phyloP scores from a whole-genome alignment of 1,140 invertebrate species.

The Drosophila funebris region DNA sequence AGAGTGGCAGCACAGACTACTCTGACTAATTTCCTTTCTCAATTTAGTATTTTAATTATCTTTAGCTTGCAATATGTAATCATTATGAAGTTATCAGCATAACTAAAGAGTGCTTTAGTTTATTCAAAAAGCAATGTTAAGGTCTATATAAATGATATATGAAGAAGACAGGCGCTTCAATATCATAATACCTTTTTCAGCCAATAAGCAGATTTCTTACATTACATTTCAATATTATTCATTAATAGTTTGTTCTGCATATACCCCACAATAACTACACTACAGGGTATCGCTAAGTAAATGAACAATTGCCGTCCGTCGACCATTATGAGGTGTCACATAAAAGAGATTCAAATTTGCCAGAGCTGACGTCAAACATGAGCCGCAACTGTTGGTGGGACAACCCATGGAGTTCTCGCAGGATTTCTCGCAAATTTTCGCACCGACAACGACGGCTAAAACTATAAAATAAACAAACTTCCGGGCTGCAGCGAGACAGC shows the following conservation, averaged over 20 bases:
- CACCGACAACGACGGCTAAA: constrained; percentile 67
- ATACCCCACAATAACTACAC: background rate
- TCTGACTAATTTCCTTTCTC: no score
- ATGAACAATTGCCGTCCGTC: constrained; percentile 5
- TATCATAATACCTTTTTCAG: no score
- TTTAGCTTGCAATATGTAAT: no score
- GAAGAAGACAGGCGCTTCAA: no score
- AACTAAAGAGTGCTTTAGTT: no score
- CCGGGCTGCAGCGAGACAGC: constrained; percentile 30
- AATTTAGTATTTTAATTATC: no score
- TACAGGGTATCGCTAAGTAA: constrained; percentile 15
- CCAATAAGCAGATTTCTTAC: no score
- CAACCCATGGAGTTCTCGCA: constrained; percentile 51
- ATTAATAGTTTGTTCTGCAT: background rate
- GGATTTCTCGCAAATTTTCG: constrained; percentile 66
- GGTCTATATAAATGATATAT: no score
- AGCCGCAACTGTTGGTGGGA: constrained; percentile 48
- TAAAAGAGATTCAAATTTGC: constrained; percentile 58
- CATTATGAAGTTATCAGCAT: no score
- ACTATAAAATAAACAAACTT: constrained; percentile 84
- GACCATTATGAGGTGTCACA: constrained; percentile 42
- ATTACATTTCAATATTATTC: no score
- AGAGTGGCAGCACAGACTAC: no score
- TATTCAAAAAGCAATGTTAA: no score
- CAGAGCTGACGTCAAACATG: constrained; percentile 24